phyloP scores from a whole-genome alignment of 2,797 vertebrate species.

The Mormyrops attenuatus region DNA sequence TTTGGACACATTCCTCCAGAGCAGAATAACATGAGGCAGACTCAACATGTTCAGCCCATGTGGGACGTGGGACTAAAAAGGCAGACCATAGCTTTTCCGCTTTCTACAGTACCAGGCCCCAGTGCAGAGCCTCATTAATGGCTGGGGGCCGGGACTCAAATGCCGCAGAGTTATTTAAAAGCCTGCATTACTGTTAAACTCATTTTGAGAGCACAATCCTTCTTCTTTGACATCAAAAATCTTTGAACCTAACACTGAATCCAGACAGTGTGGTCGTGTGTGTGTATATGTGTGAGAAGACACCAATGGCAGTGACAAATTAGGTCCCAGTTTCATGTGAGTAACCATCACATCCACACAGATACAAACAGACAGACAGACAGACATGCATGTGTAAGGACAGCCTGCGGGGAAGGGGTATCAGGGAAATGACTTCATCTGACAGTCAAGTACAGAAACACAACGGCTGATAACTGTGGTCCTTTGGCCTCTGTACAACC shows the following conservation, averaged over 20 bases:
- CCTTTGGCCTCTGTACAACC: neutral
- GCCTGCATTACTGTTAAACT: conserved; percentile 26
- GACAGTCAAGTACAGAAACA: neutral
- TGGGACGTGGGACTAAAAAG: conserved; percentile 48
- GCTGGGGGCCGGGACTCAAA: conserved; percentile 41
- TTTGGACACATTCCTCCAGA: conserved; percentile 62
- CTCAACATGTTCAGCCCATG: conserved; percentile 55
- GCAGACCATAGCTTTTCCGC: conserved; percentile 50
- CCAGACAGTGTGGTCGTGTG: neutral
- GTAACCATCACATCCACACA: neutral
- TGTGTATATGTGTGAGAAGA: neutral
- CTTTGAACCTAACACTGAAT: neutral
- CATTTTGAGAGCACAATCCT: neutral
- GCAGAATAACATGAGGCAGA: conserved; percentile 56
- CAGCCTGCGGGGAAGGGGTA: neutral
- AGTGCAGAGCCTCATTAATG: neutral
- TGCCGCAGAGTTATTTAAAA: conserved; percentile 42
- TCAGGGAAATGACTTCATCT: neutral
- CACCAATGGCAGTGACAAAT: neutral
- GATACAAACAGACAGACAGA: neutral
- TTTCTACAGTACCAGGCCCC: neutral
- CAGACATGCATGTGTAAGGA: neutral
- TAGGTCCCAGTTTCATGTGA: neutral
- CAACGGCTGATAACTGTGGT: neutral
- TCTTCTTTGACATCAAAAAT: neutral